phyloP scores from a whole-genome alignment of 2,888 invertebrate species.

The Atethmia centrago region DNA sequence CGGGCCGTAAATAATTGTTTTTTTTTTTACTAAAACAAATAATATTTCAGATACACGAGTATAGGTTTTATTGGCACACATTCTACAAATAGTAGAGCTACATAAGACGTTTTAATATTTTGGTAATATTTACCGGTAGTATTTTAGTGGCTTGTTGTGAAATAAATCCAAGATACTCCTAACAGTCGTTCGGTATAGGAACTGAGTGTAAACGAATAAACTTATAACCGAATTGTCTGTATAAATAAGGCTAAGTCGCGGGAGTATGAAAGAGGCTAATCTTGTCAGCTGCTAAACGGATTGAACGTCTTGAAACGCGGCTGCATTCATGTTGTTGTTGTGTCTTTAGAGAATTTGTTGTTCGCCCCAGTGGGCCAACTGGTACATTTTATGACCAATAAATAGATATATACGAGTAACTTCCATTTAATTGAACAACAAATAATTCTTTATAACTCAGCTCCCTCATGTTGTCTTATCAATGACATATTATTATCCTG shows the following conservation, averaged over 20 bases:
- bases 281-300: conserved; percentile 73
- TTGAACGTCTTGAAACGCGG: conserved; percentile 62
- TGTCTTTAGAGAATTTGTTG: conserved; percentile 54
- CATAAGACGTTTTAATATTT: not conserved
- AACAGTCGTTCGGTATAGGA: conserved; percentile 4
- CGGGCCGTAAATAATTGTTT: too few species aligned
- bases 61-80: not conserved
- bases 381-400: conserved; percentile 12
- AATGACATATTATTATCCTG: not conserved
- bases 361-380: conserved; percentile 8
- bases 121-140: not conserved
- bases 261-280: conserved; percentile 61
- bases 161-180: not conserved
- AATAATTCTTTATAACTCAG: not conserved
- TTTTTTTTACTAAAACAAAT: too few species aligned
- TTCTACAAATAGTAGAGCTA: not conserved
- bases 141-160: not conserved
- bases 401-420: not conserved
- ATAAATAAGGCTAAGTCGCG: conserved; percentile 44
- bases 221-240: conserved; percentile 45
- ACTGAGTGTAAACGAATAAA: conserved; percentile 43
- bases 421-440: not conserved
- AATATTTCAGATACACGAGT: too few species aligned
- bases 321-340: conserved; percentile 53
- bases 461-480: not conserved